Evolutionary conservation across 2,113 vertebrate genomes (phyloP), one percentile per base, ranked within the genome.

Genomic region (Phaethornis superciliosus): DNA sequence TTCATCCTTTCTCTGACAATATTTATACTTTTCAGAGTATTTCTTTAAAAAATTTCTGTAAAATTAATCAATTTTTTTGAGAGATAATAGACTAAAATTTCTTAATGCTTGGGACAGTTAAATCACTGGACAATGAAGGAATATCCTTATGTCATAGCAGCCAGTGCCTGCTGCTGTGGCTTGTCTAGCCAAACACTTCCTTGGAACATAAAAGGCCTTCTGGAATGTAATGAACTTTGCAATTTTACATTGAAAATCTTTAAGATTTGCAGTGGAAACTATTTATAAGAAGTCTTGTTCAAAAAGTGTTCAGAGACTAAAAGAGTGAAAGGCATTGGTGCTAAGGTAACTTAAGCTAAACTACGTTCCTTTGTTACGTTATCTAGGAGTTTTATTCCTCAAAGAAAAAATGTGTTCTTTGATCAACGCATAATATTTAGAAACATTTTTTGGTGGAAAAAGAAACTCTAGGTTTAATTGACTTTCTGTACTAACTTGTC

Each of bases 141-240:
- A 35, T 78, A 20, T 20, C 78, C 84, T 94, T 35, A 32, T 8
- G 3, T 65, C n/a, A 58, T 10, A 26, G 18, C 49, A 92, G 64
- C 64, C 78, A 94, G 27, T 26, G 70, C 44, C 59, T 76, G 27
- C 24, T 91, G 85, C 69, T 84, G 23, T 68, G 42, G 49, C 80
- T 90, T 75, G 80, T 42, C 46, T 59, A 90, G 44, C 42, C 47
- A 95, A 95, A 93, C 72, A 71, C 67, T 94, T 89, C 92, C 71
- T 75, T 93, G 69, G 68, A 95, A 70, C 83, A 86, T 85, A 88
- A 70, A 93, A 94, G 89, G 15, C 67, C 93, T 93, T 89, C 62
- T 82, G 96, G 90, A 85, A 88, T 78, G 76, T 22, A 64, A 35
- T 95, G 93, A 96, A 95, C 93, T 97, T 98, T 94, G 46, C 60